A percentile compares a stretch with the other conserved stretches of the same genome.
phyloP scores from a whole-genome alignment of 2,888 invertebrate species.

The Ophioninae sp. region DNA sequence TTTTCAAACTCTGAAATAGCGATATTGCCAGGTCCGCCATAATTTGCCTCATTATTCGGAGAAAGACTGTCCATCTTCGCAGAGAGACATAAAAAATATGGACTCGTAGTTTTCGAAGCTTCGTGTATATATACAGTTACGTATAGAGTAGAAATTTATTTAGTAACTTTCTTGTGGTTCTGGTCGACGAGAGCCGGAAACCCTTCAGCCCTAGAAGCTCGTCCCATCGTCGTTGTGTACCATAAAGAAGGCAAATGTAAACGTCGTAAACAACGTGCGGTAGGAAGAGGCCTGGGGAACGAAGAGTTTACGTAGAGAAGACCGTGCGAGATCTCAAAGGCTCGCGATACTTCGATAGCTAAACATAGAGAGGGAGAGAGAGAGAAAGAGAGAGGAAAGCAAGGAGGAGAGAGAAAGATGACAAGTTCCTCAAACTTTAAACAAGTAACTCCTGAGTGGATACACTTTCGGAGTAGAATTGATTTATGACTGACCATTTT shows the following conservation, averaged over 20 bases:
- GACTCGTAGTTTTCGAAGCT: constrained; percentile 24
- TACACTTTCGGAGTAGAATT: constrained; percentile 20
- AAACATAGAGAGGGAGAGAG: neutral
- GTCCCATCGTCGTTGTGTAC: constrained; percentile 30
- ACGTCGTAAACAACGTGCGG: constrained; percentile 55
- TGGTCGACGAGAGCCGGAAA: constrained; percentile 32
- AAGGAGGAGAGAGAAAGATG: neutral
- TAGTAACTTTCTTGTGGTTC: constrained; percentile 51
- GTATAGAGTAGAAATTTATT: constrained; percentile 50
- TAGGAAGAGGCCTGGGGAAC: neutral
- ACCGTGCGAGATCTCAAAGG: constrained; percentile 31
- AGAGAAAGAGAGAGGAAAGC: neutral
- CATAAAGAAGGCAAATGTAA: constrained; percentile 49
- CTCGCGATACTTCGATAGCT: constrained; percentile 19
- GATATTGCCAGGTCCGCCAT: too few relatives aligned
- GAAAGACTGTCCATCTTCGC: neutral
- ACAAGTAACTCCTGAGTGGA: constrained; percentile 8
- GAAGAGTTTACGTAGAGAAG: constrained; percentile 35
- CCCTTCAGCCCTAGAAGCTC: constrained; percentile 45
- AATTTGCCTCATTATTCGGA: too few relatives aligned
- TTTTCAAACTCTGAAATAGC: too few relatives aligned
- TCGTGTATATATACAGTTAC: constrained; percentile 20
- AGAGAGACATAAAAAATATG: neutral
- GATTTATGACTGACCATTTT: constrained; percentile 22
- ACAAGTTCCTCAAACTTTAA: constrained; percentile 11